Conservation (phyloP, 2,888 invertebrate species). For the Nebria salina region DNA sequence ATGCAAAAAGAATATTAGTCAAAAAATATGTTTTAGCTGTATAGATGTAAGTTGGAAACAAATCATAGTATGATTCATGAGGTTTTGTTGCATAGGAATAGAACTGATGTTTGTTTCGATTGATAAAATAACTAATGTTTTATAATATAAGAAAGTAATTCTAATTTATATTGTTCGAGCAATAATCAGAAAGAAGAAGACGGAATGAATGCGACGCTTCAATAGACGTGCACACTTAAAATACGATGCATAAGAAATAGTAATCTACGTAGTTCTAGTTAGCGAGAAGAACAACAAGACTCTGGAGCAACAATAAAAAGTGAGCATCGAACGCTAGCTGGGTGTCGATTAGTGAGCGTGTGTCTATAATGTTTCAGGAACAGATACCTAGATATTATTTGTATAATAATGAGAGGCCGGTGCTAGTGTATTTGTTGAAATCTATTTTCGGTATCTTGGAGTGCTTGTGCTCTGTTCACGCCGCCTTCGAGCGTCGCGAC, state of each 20-base stretch:
- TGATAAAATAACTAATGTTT: too few species aligned
- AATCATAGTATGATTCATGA: too few species aligned
- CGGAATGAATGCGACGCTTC: not conserved
- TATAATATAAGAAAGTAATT: too few species aligned
- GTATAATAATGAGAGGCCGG: slow-evolving; percentile 16
- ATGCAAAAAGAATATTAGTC: too few species aligned
- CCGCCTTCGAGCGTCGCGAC: slow-evolving; percentile 27
- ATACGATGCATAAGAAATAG: not conserved
- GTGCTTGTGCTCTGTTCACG: slow-evolving; percentile 10
- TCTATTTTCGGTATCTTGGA: slow-evolving; percentile 41
- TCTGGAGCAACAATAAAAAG: not conserved
- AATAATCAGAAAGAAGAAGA: not conserved
- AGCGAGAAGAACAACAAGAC: not conserved
- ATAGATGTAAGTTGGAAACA: too few species aligned
- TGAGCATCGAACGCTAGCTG: not conserved
- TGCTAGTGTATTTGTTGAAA: slow-evolving; percentile 33
- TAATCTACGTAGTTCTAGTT: not conserved
- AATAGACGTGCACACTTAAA: not conserved
- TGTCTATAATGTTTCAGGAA: not conserved
- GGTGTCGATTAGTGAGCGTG: not conserved
- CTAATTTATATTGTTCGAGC: not conserved
- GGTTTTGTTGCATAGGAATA: too few species aligned
- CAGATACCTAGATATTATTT: slow-evolving; percentile 11
- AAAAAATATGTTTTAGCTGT: too few species aligned
- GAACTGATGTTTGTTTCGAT: too few species aligned